Conservation (phyloP, 2,888 invertebrate species). For the Rhodophaea formosa region DNA sequence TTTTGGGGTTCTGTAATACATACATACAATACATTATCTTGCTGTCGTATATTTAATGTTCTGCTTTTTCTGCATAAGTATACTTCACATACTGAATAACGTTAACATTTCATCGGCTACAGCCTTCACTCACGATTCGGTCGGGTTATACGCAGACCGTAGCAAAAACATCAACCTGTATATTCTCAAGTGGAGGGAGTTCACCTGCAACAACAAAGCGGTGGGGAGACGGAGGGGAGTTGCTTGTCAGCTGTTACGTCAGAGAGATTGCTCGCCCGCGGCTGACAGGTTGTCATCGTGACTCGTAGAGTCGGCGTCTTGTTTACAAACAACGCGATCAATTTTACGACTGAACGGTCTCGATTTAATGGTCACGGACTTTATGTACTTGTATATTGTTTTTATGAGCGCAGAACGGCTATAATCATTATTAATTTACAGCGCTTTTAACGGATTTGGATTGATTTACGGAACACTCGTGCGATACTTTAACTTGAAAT, state of each 20-base stretch:
- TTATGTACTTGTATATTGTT: background rate
- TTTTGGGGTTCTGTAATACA: no score
- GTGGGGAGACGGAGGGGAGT: conserved; percentile 21
- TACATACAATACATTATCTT: no score
- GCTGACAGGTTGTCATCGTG: background rate
- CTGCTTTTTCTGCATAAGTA: no score
- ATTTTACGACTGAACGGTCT: background rate
- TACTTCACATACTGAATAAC: no score
- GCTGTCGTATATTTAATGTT: no score
- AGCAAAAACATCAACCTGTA: conserved; percentile 53
- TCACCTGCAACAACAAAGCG: background rate
- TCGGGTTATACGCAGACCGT: conserved; percentile 35
- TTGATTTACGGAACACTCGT: no score
- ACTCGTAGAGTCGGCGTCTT: background rate
- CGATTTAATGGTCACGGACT: background rate
- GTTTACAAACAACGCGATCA: conserved; percentile 5
- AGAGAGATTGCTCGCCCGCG: background rate
- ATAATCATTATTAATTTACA: background rate
- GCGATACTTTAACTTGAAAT: no score
- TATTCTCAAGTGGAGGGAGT: conserved; percentile 21
- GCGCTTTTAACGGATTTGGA: no score
- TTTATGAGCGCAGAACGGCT: background rate
- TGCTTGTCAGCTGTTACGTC: conserved; percentile 43
- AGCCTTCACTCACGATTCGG: no score
- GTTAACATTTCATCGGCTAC: no score